These are phyloP conservation scores for Camptogramma bilineatum DNA, from an alignment of 2,888 invertebrate genomes.

Conservation along the genomic window DNA sequence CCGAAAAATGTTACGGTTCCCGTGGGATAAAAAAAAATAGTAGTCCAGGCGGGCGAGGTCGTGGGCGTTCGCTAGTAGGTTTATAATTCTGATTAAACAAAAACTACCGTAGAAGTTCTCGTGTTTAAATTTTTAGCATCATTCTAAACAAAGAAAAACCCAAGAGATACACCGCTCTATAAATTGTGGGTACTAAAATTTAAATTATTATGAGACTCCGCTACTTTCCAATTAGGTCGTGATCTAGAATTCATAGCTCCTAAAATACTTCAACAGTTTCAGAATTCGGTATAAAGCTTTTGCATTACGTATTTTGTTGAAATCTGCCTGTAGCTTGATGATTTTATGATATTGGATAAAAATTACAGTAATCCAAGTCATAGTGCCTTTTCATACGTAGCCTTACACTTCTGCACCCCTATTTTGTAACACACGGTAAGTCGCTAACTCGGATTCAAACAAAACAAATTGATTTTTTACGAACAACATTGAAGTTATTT, in stretches of 20 bases:
- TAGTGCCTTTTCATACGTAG: too few species aligned
- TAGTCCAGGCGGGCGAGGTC: too few species aligned
- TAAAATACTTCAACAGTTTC: conserved; percentile 24
- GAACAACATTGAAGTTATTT: too few species aligned
- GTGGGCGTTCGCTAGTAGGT: too few species aligned
- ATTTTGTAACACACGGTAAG: too few species aligned
- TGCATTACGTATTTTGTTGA: conserved; percentile 10
- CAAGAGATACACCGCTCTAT: conserved; percentile 5
- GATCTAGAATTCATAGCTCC: conserved; percentile 29
- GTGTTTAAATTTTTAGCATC: not conserved
- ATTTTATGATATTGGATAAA: not conserved
- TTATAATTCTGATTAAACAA: too few species aligned
- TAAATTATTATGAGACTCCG: conserved; percentile 22
- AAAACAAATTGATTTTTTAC: too few species aligned
- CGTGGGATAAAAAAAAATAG: too few species aligned
- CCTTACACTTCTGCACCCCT: too few species aligned
- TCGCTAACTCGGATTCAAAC: too few species aligned
- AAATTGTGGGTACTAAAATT: conserved; percentile 26
- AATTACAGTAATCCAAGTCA: too few species aligned
- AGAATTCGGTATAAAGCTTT: conserved; percentile 12
- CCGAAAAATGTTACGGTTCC: too few species aligned
- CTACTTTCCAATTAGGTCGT: conserved; percentile 21
- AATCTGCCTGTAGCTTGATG: not conserved
- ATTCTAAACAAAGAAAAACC: not conserved
- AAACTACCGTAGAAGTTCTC: not conserved